Percentiles rank a stretch among this genome's conserved stretches.
These are phyloP conservation scores for Nomada goodeniana DNA, from an alignment of 2,888 invertebrate genomes.

Conservation along the genomic window DNA sequence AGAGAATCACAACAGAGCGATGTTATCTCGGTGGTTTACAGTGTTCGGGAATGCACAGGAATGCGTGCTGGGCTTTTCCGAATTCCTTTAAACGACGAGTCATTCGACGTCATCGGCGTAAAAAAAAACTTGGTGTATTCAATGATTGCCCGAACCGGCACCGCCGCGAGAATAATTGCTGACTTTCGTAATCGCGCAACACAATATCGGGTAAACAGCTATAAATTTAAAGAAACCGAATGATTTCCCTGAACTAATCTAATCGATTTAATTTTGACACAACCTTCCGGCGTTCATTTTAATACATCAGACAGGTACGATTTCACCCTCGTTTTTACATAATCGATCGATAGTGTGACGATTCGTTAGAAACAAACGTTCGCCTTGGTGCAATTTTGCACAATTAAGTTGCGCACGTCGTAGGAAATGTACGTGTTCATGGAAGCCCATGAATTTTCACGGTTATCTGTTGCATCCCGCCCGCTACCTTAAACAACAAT, in stretches of 20 bases:
- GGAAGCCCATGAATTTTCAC: too few species aligned
- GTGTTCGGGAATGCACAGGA: background rate
- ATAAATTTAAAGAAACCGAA: background rate
- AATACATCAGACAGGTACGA: background rate
- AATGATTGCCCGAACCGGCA: background rate
- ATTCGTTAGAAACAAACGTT: background rate
- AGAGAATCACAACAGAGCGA: constrained; percentile 6
- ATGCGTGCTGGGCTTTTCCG: constrained; percentile 6
- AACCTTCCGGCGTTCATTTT: background rate
- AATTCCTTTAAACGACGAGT: background rate
- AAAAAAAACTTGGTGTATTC: background rate
- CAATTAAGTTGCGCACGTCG: background rate
- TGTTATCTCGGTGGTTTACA: constrained; percentile 11
- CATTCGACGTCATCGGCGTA: constrained; percentile 6
- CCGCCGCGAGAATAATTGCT: background rate
- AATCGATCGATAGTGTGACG: background rate
- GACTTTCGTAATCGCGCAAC: background rate
- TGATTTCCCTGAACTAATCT: background rate
- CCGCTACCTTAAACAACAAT: too few species aligned
- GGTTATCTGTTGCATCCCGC: too few species aligned
- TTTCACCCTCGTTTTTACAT: background rate
- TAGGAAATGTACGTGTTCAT: background rate
- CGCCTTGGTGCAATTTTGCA: background rate
- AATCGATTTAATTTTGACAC: background rate
- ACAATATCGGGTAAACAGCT: background rate